phyloP scores from a whole-genome alignment of 92 coral and sea anemone genomes.

The Phenganax stokvisi region DNA sequence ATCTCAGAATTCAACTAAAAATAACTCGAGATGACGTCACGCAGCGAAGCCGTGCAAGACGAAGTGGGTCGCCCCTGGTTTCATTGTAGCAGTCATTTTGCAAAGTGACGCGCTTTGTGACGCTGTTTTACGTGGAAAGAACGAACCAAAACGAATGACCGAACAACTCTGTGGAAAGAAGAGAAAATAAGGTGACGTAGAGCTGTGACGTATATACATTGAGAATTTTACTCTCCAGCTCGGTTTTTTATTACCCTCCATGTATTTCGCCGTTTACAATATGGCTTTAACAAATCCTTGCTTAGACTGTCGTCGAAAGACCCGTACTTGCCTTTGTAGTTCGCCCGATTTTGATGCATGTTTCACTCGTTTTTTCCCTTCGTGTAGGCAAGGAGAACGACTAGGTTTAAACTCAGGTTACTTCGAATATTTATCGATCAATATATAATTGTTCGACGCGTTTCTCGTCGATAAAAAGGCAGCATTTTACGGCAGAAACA shows the following conservation, averaged over 20 bases:
- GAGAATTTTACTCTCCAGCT: conserved; percentile 92
- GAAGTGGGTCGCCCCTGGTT: conserved; percentile 22
- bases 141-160: conserved; percentile 34
- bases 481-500: conserved; percentile 21
- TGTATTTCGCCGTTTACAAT: conserved; percentile 38
- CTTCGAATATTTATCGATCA: background rate
- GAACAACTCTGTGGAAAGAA: conserved; percentile 36
- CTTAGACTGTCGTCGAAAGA: conserved; percentile 24
- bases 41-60: background rate
- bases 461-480: background rate
- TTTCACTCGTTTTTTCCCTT: background rate
- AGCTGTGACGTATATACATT: conserved; percentile 93
- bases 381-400: conserved; percentile 3
- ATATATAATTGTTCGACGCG: background rate
- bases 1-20: background rate
- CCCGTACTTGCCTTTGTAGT: conserved; percentile 3
- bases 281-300: conserved; percentile 24
- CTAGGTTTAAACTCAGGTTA: conserved; percentile 3
- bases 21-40: conserved; percentile 28
- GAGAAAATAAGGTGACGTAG: conserved; percentile 99
- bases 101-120: conserved; percentile 46
- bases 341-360: conserved; percentile 26
- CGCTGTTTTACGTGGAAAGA: conserved; percentile 45
- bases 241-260: conserved; percentile 51
- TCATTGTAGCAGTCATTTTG: conserved; percentile 19